These are phyloP conservation scores for Lepidocolaptes lacrymiger DNA, from an alignment of 2,797 vertebrate genomes.

Conservation along the genomic window DNA sequence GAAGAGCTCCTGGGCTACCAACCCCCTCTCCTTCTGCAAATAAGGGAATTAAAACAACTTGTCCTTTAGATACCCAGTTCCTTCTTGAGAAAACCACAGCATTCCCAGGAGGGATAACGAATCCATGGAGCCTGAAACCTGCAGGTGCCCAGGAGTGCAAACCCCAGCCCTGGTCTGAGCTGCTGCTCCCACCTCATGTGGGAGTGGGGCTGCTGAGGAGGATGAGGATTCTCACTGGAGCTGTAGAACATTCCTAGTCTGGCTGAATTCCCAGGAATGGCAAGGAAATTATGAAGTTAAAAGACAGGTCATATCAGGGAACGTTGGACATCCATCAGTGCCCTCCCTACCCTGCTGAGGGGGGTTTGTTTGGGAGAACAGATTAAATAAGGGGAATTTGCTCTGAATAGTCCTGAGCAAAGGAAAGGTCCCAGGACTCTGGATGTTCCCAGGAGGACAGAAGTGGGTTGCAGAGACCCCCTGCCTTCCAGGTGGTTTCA, in stretches of 20 bases:
- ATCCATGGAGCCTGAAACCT: neutral
- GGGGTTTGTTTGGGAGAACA: neutral
- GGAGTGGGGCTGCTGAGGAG: neutral
- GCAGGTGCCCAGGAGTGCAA: neutral
- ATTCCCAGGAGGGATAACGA: neutral
- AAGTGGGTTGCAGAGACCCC: neutral
- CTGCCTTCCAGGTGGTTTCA: neutral
- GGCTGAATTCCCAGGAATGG: neutral
- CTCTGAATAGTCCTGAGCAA: neutral
- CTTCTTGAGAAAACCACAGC: neutral
- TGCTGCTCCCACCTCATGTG: fast-evolving
- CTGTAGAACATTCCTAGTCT: neutral
- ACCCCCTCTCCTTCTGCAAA: neutral
- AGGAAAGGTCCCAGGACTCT: neutral
- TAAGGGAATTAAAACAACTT: neutral
- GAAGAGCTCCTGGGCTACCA: neutral
- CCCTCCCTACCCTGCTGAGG: neutral
- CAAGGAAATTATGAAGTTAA: neutral
- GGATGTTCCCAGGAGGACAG: neutral
- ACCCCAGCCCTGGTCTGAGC: neutral
- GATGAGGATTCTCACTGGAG: neutral
- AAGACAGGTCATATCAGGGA: neutral
- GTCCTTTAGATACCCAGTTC: neutral
- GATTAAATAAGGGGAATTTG: neutral
- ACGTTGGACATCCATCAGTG: neutral